phyloP scores from a whole-genome alignment of 2,888 invertebrate genomes.

The Bursaphelenchus okinawaensis region DNA sequence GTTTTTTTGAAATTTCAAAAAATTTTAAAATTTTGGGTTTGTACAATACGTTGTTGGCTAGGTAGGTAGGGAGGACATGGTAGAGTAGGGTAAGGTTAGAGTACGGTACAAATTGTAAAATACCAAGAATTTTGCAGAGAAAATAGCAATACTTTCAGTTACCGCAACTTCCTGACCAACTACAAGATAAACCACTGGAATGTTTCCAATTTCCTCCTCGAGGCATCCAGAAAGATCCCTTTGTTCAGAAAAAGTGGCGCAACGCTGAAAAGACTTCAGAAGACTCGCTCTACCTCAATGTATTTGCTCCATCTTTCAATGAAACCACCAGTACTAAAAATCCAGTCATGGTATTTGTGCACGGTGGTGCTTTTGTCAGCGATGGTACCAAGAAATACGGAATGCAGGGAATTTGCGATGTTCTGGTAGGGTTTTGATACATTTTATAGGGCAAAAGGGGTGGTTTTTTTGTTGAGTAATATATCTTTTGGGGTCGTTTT shows the following conservation, averaged over 20 bases:
- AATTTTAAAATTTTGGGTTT: too few relatives aligned
- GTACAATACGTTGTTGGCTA: too few relatives aligned
- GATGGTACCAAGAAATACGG: constrained; percentile 42
- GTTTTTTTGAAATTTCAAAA: too few relatives aligned
- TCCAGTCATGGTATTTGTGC: constrained; percentile 41
- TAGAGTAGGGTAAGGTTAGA: too few relatives aligned
- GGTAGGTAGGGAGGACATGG: too few relatives aligned
- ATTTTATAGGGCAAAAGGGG: not conserved
- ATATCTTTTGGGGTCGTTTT: too few relatives aligned
- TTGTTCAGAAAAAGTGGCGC: not conserved
- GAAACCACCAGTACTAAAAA: constrained; percentile 9
- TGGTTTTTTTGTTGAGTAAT: too few relatives aligned
- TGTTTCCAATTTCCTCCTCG: constrained; percentile 4
- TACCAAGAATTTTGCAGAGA: too few relatives aligned
- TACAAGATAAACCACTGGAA: constrained; percentile 29
- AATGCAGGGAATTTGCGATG: constrained; percentile 37
- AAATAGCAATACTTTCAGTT: too few relatives aligned
- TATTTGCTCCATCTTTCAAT: constrained; percentile 36
- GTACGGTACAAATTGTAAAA: too few relatives aligned
- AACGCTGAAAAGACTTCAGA: constrained; percentile 27
- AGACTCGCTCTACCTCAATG: constrained; percentile 42
- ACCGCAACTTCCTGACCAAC: constrained; percentile 35
- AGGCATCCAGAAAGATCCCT: constrained; percentile 6
- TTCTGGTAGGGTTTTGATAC: not conserved
- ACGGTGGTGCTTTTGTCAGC: constrained; percentile 39